Evolutionary conservation across 2,797 vertebrate species (phyloP).

Genomic region (Tadarida brasiliensis): DNA sequence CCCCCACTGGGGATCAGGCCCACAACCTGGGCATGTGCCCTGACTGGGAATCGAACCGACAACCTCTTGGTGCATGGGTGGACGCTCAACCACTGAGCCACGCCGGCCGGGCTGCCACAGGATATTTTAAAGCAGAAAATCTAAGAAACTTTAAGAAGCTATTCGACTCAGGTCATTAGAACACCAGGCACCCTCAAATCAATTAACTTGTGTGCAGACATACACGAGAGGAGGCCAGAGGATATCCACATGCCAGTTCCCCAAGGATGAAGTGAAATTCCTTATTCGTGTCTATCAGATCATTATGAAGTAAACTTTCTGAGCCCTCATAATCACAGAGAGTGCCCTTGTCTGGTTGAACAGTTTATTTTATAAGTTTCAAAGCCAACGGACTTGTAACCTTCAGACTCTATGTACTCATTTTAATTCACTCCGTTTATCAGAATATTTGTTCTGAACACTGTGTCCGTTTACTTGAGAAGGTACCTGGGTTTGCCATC

Average conservation of each 20-base stretch:
- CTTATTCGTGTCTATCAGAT: background rate
- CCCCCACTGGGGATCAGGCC: too few species aligned
- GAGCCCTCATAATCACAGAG: background rate
- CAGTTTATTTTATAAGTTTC: background rate
- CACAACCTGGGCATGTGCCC: too few species aligned
- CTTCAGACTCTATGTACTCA: background rate
- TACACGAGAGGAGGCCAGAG: background rate
- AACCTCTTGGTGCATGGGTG: too few species aligned
- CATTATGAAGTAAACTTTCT: background rate
- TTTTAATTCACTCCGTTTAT: slow-evolving; percentile 34
- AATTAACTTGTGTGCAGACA: background rate
- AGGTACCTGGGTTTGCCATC: slow-evolving; percentile 15
- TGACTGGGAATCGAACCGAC: too few species aligned
- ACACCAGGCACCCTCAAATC: background rate
- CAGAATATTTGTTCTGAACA: slow-evolving; percentile 57
- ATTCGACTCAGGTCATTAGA: background rate
- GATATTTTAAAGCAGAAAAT: slow-evolving; percentile 38
- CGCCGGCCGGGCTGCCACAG: background rate
- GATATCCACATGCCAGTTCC: background rate
- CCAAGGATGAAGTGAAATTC: background rate
- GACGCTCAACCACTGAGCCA: too few species aligned
- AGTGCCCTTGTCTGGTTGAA: background rate
- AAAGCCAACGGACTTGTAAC: background rate
- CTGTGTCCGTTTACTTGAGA: background rate
- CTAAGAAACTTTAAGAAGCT: background rate